These are phyloP conservation scores for Ranitomeya variabilis DNA, from an alignment of 2,113 vertebrate genomes.

Conservation along the genomic window DNA sequence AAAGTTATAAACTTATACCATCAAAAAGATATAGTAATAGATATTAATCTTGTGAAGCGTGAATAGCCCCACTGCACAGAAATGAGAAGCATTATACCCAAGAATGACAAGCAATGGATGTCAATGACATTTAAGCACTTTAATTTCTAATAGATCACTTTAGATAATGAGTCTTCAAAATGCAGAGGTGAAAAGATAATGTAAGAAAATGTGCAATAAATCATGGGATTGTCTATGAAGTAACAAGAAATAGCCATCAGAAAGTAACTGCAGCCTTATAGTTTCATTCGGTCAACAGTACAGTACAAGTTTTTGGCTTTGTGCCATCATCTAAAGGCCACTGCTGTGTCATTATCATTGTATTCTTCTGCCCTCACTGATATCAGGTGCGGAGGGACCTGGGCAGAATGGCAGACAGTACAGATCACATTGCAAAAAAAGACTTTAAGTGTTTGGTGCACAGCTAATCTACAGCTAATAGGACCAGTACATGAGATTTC, in stretches of 20 bases:
- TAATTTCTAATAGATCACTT: conserved; percentile 1
- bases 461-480: too few species aligned
- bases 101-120: background rate
- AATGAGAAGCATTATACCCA: background rate
- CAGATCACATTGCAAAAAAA: too few species aligned
- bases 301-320: background rate
- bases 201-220: conserved; percentile 5
- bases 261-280: background rate
- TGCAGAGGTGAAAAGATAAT: conserved; percentile 32
- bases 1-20: background rate
- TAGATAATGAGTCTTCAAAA: conserved; percentile 38
- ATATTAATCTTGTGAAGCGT: background rate
- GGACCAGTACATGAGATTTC: too few species aligned
- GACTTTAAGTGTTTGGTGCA: too few species aligned
- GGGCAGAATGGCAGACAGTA: too few species aligned
- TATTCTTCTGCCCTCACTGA: background rate
- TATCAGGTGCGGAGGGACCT: too few species aligned
- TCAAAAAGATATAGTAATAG: background rate
- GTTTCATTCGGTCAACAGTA: background rate
- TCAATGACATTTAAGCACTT: conserved; percentile 11
- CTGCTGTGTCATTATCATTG: too few species aligned
- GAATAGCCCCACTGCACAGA: background rate
- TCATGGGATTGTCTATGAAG: background rate
- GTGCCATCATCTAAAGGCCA: background rate
- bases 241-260: background rate